Percentiles rank a stretch among this genome's conserved stretches.
Evolutionary conservation across 1,140 invertebrate species (phyloP).

Genomic region (Procambarus clarkii): DNA sequence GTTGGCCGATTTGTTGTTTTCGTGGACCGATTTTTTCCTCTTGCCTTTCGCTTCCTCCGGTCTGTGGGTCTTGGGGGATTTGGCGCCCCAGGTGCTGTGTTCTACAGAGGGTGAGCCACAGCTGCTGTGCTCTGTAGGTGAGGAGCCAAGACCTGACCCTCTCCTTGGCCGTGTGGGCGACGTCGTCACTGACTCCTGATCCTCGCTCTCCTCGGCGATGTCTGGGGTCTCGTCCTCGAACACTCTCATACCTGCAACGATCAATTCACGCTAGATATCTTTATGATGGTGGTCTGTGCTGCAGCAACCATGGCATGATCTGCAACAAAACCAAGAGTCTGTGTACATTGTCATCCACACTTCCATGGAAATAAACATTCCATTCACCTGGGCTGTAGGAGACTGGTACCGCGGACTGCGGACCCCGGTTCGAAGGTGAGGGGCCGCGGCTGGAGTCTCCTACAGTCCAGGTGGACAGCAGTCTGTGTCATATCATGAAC

Average conservation of each 20-base stretch:
- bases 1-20: constrained; percentile 4
- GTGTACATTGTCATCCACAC: no score
- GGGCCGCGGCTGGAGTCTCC: no score
- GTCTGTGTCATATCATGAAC: no score
- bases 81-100: background rate
- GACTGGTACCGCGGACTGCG: no score
- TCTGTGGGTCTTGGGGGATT: background rate
- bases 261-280: no score
- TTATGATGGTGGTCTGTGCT: no score
- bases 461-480: no score
- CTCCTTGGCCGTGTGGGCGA: background rate
- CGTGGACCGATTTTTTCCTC: background rate
- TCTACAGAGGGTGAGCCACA: background rate
- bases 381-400: no score
- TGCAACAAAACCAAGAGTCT: no score
- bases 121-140: background rate
- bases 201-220: constrained; percentile 44
- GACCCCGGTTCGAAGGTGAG: no score
- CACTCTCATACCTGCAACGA: background rate
- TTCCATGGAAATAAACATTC: no score
- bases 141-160: background rate
- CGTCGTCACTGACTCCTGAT: constrained; percentile 25
- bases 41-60: background rate
- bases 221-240: background rate
- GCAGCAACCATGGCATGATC: no score